Base-by-base conservation (phyloP, 1,140 invertebrate species). In the Macrobrachium rosenbergii region DNA sequence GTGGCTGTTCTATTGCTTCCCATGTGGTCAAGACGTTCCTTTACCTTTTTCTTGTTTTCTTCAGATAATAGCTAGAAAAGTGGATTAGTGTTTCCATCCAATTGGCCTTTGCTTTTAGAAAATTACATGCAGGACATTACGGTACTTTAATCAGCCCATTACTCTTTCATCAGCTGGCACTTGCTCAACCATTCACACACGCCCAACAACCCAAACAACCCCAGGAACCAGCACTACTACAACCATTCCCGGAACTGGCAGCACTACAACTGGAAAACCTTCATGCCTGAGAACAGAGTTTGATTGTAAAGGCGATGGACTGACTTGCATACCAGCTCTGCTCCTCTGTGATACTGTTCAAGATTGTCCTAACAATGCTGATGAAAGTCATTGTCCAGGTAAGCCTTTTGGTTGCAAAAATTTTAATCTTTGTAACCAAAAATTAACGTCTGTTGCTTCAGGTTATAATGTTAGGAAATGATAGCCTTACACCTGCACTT, bases 341-440 rank as follows among this genome's bases (percentile, higher is more conserved):
- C 90, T 90, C 75, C 89, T 89, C 21, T 92, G 92, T 87, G 91
- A 92, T 88, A 84, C 87, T 69, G 87, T 90, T 59, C 89, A 89
- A 83, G 91, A 92, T 84, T 92, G 92, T 87, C 76, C 88, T 28
- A 93, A 91, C 90, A 73, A 87, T 28, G 62, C 60, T 78, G 90
- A 90, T 80, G 90, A 92, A 88, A 90, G 90, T 0, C 2, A 72
- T 14, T 88, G 86, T 59, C 86, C 86, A 59, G 86, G 86, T 88
- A 79, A 58, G 19, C 52, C 52, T 52, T 52, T 52, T 52, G 52
- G 69, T 14, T 16, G 23, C 21, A 6, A 5, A 21, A 14, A n/a
- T 0, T 3, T 5, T 28, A 5, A 21, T 37, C 3, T 72, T 72
- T 76, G 23, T 52, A 10, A 8, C 12, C 28, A 37, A 37, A 37